Evolutionary conservation across 2,888 invertebrate species (phyloP), one percentile per base, ranked within the genome.

Genomic region (Exephanes ischioxanthus): DNA sequence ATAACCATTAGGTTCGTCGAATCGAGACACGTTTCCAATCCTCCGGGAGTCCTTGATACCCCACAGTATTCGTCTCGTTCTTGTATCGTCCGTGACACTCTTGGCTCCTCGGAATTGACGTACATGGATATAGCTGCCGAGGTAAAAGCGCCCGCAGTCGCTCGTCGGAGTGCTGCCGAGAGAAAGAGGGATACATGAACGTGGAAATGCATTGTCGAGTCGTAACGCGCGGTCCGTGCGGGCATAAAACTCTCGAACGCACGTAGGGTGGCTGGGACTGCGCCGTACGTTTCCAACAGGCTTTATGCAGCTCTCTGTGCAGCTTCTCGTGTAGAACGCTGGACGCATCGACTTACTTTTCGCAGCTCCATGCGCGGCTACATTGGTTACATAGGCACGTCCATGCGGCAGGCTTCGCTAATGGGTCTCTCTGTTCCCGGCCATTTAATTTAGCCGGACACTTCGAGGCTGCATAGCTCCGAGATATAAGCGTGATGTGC

Each of bases 161-260:
- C 73, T 55, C 33, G 51, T 53, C 26, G n/a, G 66, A 67, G 73
- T 55, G 70, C 68, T 26, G 58, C 11, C 84, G 85, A 87, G 88
- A 84, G 86, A 80, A 81, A 81, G 86, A 79, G 58, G 77, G 68
- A 67, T 77, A 80, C 84, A 63, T 30, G 37, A 88, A 87, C 86
- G 79, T 85, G 85, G 86, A 86, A 86, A 87, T 71, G 86, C 86
- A 87, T 88, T 89, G 88, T 88, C 88, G 85, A 83, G 86, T 87
- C 85, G 84, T 89, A 87, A 84, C 84, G 85, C 73, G 73, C n/a
- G 58, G 30, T 70, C 71, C 87, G 79, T 51, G 66, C 76, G 70
- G 68, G 81, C 85, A 88, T 89, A 89, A 89, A 89, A 87, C 85
- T 88, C 86, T 58, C 58, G 63, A 53, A 63, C 68, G 78, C 70